Conservation (phyloP, 2,113 vertebrate species). For the Toxotes jaculatrix region DNA sequence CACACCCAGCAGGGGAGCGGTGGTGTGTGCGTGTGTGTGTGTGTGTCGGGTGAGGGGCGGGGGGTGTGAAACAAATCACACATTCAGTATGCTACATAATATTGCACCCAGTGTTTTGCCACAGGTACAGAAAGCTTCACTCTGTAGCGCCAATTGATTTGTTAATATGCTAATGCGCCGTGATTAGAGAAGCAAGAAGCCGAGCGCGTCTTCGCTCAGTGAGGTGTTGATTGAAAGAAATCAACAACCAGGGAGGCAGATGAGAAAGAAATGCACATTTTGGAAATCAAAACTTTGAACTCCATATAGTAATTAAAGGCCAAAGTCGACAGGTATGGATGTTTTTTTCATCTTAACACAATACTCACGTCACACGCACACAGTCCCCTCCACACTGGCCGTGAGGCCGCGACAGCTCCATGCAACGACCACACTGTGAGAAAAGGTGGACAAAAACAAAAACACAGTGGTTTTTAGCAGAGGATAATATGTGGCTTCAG, state of each 20-base stretch:
- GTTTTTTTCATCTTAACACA: background rate
- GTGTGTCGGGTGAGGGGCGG: slow-evolving; percentile 10
- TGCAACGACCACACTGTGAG: too few relatives aligned
- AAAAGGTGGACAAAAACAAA: too few relatives aligned
- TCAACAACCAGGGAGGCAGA: slow-evolving; percentile 16
- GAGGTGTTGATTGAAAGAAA: slow-evolving; percentile 75
- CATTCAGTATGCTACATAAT: slow-evolving; percentile 59
- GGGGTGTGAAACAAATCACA: slow-evolving; percentile 63
- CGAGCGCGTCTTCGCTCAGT: slow-evolving; percentile 27
- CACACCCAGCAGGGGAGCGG: slow-evolving; percentile 68
- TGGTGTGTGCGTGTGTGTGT: slow-evolving; percentile 25
- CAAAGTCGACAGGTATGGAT: background rate
- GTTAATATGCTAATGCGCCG: slow-evolving; percentile 78
- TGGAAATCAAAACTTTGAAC: slow-evolving; percentile 26
- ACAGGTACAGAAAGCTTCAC: slow-evolving; percentile 70
- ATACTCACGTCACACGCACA: background rate
- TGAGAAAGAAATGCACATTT: slow-evolving; percentile 22
- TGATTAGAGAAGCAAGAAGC: slow-evolving; percentile 46
- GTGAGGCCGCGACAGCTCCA: too few relatives aligned
- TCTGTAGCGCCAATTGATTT: slow-evolving; percentile 70
- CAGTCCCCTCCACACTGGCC: too few relatives aligned
- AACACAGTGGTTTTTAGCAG: background rate
- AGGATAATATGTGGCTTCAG: background rate
- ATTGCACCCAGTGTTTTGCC: slow-evolving; percentile 61
- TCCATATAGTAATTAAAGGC: background rate